Conservation (phyloP, 2,888 invertebrate species). For the Tridacna crocea region DNA sequence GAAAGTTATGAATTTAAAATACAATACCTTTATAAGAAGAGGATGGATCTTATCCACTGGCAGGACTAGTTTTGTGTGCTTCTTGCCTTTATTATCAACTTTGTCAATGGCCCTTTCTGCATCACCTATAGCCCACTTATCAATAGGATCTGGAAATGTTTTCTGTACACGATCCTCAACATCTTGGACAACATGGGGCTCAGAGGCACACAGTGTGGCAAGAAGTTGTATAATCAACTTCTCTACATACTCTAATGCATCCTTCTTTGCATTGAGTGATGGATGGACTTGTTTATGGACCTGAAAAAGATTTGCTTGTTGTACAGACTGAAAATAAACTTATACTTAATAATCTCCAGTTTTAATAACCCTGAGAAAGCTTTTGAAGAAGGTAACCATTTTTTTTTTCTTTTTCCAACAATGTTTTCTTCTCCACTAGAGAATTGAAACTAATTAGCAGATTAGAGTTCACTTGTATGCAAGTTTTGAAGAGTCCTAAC, state of each 20-base stretch:
- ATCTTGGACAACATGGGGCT: slow-evolving; percentile 86
- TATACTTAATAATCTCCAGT: too few species aligned
- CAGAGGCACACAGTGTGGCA: slow-evolving; percentile 91
- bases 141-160: slow-evolving; percentile 97
- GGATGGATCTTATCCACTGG: slow-evolving; percentile 96
- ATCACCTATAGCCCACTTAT: slow-evolving; percentile 96
- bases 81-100: slow-evolving; percentile 86
- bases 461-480: too few species aligned
- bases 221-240: slow-evolving; percentile 93
- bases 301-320: slow-evolving; percentile 85
- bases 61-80: slow-evolving; percentile 89
- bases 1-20: too few species aligned
- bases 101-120: slow-evolving; percentile 93
- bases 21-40: slow-evolving; percentile 89
- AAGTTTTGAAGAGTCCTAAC: too few species aligned
- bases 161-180: slow-evolving; percentile 96
- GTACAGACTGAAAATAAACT: too few species aligned
- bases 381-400: too few species aligned
- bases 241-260: slow-evolving; percentile 96
- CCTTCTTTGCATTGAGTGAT: slow-evolving; percentile 88
- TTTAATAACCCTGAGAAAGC: too few species aligned
- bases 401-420: too few species aligned
- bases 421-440: too few species aligned
- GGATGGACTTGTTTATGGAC: slow-evolving; percentile 89
- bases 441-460: too few species aligned